Base-by-base conservation (phyloP, 92 coral and sea anemone species). In the Porites divaricata region DNA sequence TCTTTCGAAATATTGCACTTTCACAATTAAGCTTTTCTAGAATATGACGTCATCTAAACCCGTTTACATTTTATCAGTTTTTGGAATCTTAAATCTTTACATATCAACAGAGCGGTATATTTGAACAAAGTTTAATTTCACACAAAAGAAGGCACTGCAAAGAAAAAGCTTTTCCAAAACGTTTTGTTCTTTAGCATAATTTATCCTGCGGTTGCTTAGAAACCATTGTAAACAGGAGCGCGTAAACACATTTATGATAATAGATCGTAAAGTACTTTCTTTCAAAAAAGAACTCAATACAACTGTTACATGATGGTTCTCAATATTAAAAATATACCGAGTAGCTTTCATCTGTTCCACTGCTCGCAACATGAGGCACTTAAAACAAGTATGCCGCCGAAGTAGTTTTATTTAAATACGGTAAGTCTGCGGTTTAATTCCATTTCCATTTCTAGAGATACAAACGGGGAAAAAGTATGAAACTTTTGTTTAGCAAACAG, bases 131-230 rank as follows among this genome's bases (percentile, higher is more conserved):
- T 16, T 61, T 20, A 66, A 22, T 11, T 24, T 49, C n/a, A 13
- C 23, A 51, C 49, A 48, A 21, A 78, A 50, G 63, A 22, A 35
- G 16, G 17, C 8, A 66, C 25, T 17, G 65, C 23, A 51, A 12
- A 16, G 16, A 67, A 41, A 24, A 4, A 12, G 52, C 28, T 64
- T 28, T 67, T 52, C 45, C 45, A 35, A 35, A 35, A 35, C 45
- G 11, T 9, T 35, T 8, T 10, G 52, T 19, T 53, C 67, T 79
- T 53, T 54, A 21, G 84, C 19, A 21, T 24, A 8, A 64, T 4
- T 48, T 28, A 19, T 35, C 53, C 28, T 17, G 12, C 15, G 15
- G 85, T 80, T 62, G 76, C 85, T 69, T 54, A 73, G 85, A 69
- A 80, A 80, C 85, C 52, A 57, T 2, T 54, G 68, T 28, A 80